Conservation (phyloP, 2,797 vertebrate genomes). For the Diceros bicornis region DNA sequence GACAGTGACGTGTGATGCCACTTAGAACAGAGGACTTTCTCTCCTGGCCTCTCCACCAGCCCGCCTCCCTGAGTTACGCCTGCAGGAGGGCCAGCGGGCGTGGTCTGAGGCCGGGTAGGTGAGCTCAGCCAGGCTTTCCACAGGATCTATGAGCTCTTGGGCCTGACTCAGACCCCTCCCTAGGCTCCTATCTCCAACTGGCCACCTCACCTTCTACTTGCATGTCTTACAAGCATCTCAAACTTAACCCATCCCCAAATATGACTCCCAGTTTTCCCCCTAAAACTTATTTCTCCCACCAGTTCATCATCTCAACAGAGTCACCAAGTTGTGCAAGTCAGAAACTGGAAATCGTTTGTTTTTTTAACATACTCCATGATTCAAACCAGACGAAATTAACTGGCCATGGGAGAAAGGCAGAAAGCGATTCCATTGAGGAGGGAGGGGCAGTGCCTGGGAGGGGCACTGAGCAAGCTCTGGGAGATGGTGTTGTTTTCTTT, state of each 20-base stretch:
- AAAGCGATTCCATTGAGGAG: neutral
- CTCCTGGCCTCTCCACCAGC: neutral
- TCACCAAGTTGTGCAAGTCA: neutral
- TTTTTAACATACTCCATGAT: neutral
- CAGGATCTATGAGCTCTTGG: neutral
- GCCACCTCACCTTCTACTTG: neutral
- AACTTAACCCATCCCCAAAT: neutral
- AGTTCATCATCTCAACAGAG: neutral
- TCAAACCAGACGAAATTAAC: neutral
- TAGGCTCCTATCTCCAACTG: neutral
- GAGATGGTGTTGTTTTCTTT: neutral
- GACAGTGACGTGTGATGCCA: too few species aligned
- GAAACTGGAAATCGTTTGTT: neutral
- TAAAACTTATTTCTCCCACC: neutral
- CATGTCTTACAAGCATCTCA: neutral
- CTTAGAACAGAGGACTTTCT: neutral
- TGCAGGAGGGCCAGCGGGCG: neutral
- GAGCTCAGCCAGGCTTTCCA: neutral
- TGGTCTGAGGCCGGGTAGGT: neutral
- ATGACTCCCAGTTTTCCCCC: neutral
- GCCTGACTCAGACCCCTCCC: neutral
- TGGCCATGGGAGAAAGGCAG: fast-evolving
- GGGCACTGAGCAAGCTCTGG: neutral
- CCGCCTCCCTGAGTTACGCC: neutral
- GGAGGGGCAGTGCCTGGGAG: neutral